Percentiles rank a stretch among this genome's conserved stretches.
phyloP scores from a whole-genome alignment of 2,888 invertebrate species.

The Eupelmus urozonus region DNA sequence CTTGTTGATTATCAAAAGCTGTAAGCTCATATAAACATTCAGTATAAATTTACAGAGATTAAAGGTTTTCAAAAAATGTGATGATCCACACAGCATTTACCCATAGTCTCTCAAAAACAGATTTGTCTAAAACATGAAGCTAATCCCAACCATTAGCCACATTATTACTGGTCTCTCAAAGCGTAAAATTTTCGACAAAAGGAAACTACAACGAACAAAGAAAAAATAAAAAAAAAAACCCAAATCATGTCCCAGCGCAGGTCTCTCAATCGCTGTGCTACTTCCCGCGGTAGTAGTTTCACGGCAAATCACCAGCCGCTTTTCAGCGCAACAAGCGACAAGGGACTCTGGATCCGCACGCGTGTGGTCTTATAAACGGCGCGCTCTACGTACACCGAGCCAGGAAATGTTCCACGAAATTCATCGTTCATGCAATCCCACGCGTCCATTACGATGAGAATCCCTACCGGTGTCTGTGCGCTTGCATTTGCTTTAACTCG shows the following conservation, averaged over 20 bases:
- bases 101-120: no score
- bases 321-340: slow-evolving; percentile 19
- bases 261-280: slow-evolving; percentile 2
- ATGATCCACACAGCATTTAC: no score
- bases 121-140: no score
- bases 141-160: no score
- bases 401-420: slow-evolving; percentile 66
- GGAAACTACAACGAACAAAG: slow-evolving; percentile 4
- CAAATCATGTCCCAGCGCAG: not conserved
- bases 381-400: not conserved
- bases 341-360: not conserved
- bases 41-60: no score
- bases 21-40: no score
- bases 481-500: not conserved
- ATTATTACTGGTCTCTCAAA: not conserved
- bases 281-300: slow-evolving; percentile 16
- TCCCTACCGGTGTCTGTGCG: slow-evolving; percentile 24
- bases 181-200: slow-evolving; percentile 4
- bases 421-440: slow-evolving; percentile 69
- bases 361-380: slow-evolving; percentile 49
- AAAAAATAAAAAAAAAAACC: not conserved
- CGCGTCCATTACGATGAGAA: slow-evolving; percentile 64
- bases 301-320: slow-evolving; percentile 20
- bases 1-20: no score
- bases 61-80: no score